These are phyloP conservation scores for Artibeus lituratus DNA, from an alignment of 2,797 vertebrate genomes.

Conservation along the genomic window DNA sequence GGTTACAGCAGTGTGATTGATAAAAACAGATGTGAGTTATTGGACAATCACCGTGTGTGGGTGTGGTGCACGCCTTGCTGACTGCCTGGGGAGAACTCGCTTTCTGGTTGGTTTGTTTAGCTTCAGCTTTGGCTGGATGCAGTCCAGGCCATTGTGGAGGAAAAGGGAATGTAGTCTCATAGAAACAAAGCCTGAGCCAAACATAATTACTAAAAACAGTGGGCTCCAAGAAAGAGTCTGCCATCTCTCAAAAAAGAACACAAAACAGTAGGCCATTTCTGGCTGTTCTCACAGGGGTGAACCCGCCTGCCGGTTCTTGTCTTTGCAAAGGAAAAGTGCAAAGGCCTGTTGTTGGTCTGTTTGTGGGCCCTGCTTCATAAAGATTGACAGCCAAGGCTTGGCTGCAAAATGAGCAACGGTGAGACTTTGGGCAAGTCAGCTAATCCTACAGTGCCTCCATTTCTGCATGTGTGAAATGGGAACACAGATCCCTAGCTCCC, in stretches of 20 bases:
- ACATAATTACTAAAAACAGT: background rate
- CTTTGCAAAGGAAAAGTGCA: background rate
- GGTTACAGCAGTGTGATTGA: background rate
- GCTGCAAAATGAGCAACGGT: background rate
- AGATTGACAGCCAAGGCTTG: background rate
- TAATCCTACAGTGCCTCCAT: background rate
- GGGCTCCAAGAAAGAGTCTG: background rate
- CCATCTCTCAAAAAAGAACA: background rate
- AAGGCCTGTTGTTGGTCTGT: background rate
- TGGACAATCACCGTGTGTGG: rapidly evolving
- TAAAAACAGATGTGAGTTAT: background rate
- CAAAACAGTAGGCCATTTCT: background rate
- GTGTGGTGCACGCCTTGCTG: background rate
- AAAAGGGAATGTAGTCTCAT: background rate
- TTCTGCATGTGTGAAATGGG: background rate
- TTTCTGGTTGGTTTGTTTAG: background rate
- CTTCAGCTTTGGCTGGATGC: background rate
- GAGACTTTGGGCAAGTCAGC: background rate
- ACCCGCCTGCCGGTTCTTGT: rapidly evolving
- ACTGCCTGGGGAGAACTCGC: background rate
- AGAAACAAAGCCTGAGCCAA: background rate
- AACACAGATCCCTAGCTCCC: too few species aligned
- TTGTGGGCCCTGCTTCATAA: background rate
- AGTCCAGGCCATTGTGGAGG: background rate
- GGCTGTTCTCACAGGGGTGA: background rate